Evolutionary conservation across 2,888 invertebrate species (phyloP).

Genomic region (Pseudolycoriella hygida): DNA sequence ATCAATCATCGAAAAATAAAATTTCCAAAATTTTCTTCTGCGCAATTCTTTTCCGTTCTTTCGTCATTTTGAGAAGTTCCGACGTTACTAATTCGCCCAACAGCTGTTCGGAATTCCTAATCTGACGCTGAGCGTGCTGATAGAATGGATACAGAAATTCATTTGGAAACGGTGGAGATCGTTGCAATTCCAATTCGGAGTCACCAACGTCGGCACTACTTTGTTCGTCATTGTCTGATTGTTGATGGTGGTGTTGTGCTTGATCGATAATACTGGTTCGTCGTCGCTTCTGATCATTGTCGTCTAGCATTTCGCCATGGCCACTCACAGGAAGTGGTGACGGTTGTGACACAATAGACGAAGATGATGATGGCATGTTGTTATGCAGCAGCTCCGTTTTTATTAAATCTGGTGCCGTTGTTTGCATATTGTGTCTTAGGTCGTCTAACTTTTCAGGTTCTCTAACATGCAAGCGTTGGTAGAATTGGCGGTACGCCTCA

Average conservation of each 20-base stretch:
- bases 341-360: conserved; percentile 26
- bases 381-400: not conserved
- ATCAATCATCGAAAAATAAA: conserved; percentile 27
- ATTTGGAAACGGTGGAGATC: conserved; percentile 14
- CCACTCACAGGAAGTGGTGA: conserved; percentile 16
- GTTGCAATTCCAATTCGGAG: not conserved
- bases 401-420: not conserved
- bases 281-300: conserved; percentile 1
- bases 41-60: conserved; percentile 25
- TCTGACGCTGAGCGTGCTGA: conserved; percentile 21
- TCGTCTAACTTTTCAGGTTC: conserved; percentile 1
- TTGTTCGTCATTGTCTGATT: conserved; percentile 8
- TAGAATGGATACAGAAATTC: conserved; percentile 26
- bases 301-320: not conserved
- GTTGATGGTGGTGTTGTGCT: conserved; percentile 1
- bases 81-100: conserved; percentile 28
- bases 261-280: conserved; percentile 4
- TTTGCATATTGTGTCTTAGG: too few species aligned
- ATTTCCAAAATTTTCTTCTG: conserved; percentile 28
- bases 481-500: conserved; percentile 3
- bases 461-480: not conserved
- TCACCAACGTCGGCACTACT: conserved; percentile 9
- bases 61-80: conserved; percentile 26
- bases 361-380: conserved; percentile 22
- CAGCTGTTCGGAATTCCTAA: conserved; percentile 24